Base-by-base conservation (phyloP, 2,113 vertebrate species). In the Poeciliopsis turrubarensis region DNA sequence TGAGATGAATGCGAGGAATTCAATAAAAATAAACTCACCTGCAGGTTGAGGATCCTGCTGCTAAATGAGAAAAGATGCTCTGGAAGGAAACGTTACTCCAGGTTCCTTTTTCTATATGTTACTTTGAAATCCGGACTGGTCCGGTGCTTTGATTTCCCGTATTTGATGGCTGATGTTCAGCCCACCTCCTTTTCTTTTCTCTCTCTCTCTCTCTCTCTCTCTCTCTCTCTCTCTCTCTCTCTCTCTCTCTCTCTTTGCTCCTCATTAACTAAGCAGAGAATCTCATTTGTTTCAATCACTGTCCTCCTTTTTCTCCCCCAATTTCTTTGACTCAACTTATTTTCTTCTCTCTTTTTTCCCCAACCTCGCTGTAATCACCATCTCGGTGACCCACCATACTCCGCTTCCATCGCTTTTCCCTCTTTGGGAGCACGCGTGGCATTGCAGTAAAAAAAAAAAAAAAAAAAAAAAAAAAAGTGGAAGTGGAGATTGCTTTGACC, bases 401-500 rank as follows among this genome's bases (percentile, higher is more conserved):
- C 60, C 67, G 37, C 54, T 37, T 68, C 73, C 34, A 77, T 85
- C 72, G 51, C 64, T 70, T 78, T 87, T 57, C 44, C n/a, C 25
- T 13, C 41, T 57, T 26, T 63, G 30, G 41, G 25, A 71, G 15
- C n/a, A 54, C 1, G 0, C 29, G n/a, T 44, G 54, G 62, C 5
- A 0, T 3, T 11, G 11, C 6, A 41, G 69, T 47, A 44, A 71
- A 84, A 82, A 83, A 29, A 29, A n/a, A 44, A 71, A 84, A 82
- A 83, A 29, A 29, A 44, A 71, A 84, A 82, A 83, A 29, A 29
- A n/a, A n/a, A n/a, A n/a, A n/a, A n/a, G n/a, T 69, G 2, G 72
- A 72, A 65, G 73, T 65, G 70, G 70, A 81, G 76, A 81, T 83
- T 78, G 73, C 66, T 77, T 72, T 77, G 64, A 79, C 75, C 71